These are phyloP conservation scores for Helarctos malayanus DNA, from an alignment of 2,797 vertebrate species.

Conservation along the genomic window DNA sequence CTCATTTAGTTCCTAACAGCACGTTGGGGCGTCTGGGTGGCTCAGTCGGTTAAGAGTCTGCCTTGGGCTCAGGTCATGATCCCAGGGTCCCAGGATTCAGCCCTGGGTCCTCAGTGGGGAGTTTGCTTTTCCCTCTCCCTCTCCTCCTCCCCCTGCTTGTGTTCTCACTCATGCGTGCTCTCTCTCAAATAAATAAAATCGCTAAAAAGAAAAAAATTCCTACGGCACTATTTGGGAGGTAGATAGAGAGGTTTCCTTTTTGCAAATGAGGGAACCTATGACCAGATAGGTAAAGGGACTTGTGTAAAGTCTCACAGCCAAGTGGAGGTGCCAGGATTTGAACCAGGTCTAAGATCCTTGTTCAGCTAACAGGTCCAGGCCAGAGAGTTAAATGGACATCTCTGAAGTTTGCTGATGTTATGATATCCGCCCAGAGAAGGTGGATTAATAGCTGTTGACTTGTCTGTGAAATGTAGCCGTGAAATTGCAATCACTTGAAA, in stretches of 20 bases:
- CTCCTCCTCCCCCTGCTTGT: background rate
- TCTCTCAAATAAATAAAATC: background rate
- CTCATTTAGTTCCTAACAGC: background rate
- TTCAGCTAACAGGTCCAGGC: background rate
- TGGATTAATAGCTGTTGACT: conserved; percentile 74
- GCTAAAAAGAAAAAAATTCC: background rate
- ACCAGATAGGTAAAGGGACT: background rate
- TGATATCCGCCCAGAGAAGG: background rate
- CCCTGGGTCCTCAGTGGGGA: fast-evolving
- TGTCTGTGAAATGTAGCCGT: conserved; percentile 45
- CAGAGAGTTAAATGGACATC: background rate
- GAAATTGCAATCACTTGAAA: conserved; percentile 69
- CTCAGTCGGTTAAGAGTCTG: background rate
- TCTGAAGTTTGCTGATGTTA: conserved; percentile 19
- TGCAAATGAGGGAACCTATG: background rate
- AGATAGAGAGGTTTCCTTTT: background rate
- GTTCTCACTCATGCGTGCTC: background rate
- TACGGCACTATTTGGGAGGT: background rate
- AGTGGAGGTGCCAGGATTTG: background rate
- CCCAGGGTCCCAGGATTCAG: background rate
- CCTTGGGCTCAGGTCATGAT: background rate
- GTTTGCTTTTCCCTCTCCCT: background rate
- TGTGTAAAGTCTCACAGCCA: background rate
- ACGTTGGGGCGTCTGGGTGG: background rate
- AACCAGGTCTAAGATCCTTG: background rate